Evolutionary conservation across 2,888 invertebrate genomes (phyloP).

Genomic region (Alentia gelatinosa): DNA sequence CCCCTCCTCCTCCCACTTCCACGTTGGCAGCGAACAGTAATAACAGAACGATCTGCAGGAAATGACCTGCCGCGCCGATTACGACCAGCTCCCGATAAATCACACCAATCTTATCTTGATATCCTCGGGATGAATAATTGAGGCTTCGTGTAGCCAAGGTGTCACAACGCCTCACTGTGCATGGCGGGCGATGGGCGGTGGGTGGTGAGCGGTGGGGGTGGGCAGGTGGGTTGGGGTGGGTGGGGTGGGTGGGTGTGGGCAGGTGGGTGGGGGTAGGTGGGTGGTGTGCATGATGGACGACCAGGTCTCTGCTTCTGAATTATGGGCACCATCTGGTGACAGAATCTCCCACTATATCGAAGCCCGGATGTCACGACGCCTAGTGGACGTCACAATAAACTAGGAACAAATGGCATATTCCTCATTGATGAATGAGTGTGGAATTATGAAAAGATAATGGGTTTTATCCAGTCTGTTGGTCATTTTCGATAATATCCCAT

Average conservation of each 20-base stretch:
- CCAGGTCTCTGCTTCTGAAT: not conserved
- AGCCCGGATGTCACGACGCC: not conserved
- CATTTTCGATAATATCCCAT: too few relatives aligned
- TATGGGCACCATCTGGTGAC: not conserved
- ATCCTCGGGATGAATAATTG: slow-evolving; percentile 21
- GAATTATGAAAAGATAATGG: too few relatives aligned
- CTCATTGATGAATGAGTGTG: too few relatives aligned
- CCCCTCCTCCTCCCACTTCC: not conserved
- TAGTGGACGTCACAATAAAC: too few relatives aligned
- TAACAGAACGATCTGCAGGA: not conserved
- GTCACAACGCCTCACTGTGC: not conserved
- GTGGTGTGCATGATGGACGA: slow-evolving; percentile 29
- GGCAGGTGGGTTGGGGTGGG: too few relatives aligned
- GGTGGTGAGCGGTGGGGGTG: too few relatives aligned
- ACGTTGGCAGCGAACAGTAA: not conserved
- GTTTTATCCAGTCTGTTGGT: too few relatives aligned
- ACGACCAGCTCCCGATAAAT: not conserved
- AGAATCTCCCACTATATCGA: not conserved
- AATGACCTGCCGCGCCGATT: not conserved
- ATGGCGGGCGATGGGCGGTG: too few relatives aligned
- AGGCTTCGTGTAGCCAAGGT: not conserved
- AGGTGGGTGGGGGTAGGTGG: too few relatives aligned
- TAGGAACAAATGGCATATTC: too few relatives aligned
- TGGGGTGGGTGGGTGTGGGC: too few relatives aligned
- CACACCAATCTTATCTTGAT: slow-evolving; percentile 12